phyloP scores from a whole-genome alignment of 1,140 invertebrate species.

The Macrobrachium rosenbergii region DNA sequence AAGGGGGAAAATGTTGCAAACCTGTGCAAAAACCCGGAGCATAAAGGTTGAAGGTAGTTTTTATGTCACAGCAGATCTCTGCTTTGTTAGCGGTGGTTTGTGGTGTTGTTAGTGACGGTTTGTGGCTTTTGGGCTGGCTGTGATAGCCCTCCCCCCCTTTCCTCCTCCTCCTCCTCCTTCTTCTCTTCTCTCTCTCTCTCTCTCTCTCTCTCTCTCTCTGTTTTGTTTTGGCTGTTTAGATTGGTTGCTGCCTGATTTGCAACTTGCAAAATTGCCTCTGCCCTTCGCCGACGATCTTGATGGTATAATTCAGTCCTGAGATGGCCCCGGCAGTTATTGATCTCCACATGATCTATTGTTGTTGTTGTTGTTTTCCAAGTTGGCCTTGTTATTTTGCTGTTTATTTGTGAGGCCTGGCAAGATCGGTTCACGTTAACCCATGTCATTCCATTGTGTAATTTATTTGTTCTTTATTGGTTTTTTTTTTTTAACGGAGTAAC shows the following conservation, averaged over 20 bases:
- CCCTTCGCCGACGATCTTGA: too few relatives aligned
- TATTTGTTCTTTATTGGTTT: too few relatives aligned
- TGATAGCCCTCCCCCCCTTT: not conserved
- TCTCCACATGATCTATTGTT: too few relatives aligned
- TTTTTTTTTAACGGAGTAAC: too few relatives aligned
- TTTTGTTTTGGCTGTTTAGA: not conserved
- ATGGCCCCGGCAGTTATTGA: too few relatives aligned
- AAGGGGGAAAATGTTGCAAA: slow-evolving; percentile 41
- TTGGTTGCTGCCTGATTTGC: not conserved
- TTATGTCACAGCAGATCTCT: slow-evolving; percentile 15
- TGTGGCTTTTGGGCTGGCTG: not conserved
- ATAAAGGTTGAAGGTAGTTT: slow-evolving; percentile 12
- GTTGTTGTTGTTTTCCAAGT: too few relatives aligned
- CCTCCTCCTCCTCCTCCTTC: not conserved
- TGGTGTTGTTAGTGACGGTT: not conserved
- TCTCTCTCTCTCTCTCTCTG: not conserved
- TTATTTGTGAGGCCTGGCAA: too few relatives aligned
- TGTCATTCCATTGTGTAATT: too few relatives aligned
- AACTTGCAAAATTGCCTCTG: too few relatives aligned
- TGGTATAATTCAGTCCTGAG: too few relatives aligned
- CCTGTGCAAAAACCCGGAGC: slow-evolving; percentile 29
- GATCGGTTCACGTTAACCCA: too few relatives aligned
- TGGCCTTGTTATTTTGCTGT: too few relatives aligned
- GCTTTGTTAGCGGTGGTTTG: slow-evolving; percentile 24
- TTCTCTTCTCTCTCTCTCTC: not conserved